These are phyloP conservation scores for Hylia prasina DNA, from an alignment of 2,113 vertebrate genomes.

Conservation along the genomic window DNA sequence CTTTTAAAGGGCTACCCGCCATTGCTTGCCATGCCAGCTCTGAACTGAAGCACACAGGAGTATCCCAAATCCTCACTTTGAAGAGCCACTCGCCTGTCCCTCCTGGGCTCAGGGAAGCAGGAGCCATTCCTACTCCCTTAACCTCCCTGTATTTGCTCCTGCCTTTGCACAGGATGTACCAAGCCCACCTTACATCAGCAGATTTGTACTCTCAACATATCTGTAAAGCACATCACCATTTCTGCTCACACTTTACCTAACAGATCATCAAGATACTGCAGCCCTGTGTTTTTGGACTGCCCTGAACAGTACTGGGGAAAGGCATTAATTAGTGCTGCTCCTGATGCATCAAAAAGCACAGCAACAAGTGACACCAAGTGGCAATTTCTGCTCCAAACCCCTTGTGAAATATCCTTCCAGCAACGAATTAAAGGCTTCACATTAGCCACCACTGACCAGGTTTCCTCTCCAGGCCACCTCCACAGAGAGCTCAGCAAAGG, in stretches of 20 bases:
- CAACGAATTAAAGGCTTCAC: background rate
- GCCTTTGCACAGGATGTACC: background rate
- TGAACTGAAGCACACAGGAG: background rate
- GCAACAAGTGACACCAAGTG: background rate
- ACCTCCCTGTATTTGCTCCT: background rate
- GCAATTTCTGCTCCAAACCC: background rate
- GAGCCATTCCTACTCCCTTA: background rate
- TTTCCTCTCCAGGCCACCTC: background rate
- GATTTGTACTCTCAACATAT: background rate
- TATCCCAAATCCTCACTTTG: background rate
- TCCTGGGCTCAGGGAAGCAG: background rate
- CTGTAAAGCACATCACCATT: accelerated
- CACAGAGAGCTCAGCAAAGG: background rate
- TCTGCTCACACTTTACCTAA: background rate
- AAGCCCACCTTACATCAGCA: background rate
- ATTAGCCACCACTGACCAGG: background rate
- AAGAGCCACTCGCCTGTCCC: background rate
- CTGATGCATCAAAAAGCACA: accelerated
- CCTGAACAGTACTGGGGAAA: background rate
- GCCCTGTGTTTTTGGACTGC: background rate
- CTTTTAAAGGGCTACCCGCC: background rate
- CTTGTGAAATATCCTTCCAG: background rate
- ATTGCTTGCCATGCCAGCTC: background rate
- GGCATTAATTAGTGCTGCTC: background rate
- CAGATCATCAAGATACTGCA: background rate